phyloP scores from a whole-genome alignment of 2,113 vertebrate genomes.

The Lutjanus erythropterus region DNA sequence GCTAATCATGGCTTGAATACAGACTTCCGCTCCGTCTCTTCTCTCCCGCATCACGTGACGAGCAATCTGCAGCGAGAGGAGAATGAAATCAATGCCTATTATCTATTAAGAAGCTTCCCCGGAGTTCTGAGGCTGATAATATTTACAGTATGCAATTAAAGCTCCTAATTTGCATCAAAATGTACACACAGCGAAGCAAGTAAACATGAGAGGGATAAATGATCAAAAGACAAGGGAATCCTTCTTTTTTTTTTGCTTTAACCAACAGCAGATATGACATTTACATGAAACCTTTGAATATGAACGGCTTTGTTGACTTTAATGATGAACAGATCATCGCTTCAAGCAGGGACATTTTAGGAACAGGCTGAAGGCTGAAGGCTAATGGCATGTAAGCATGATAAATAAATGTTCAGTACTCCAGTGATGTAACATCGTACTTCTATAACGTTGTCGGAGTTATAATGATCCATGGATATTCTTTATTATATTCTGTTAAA shows the following conservation, averaged over 20 bases:
- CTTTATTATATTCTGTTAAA: too few relatives aligned
- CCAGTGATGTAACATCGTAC: too few relatives aligned
- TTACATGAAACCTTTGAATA: background rate
- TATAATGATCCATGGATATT: too few relatives aligned
- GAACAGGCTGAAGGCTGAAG: too few relatives aligned
- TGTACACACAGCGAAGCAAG: slow-evolving; percentile 26
- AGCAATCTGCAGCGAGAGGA: slow-evolving; percentile 66
- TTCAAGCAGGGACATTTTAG: background rate
- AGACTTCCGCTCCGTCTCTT: slow-evolving; percentile 75
- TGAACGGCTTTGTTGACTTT: background rate
- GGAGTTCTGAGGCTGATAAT: slow-evolving; percentile 85
- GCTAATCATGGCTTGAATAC: slow-evolving; percentile 92
- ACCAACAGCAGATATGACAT: background rate
- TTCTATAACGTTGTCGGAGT: too few relatives aligned
- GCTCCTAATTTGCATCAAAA: slow-evolving; percentile 61
- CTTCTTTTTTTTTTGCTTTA: background rate
- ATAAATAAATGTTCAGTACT: background rate
- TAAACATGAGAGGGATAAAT: slow-evolving; percentile 40
- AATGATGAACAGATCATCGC: background rate
- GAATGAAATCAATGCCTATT: slow-evolving; percentile 79
- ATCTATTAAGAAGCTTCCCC: slow-evolving; percentile 81
- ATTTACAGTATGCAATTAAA: slow-evolving; percentile 83
- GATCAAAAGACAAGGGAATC: background rate
- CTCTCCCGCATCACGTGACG: slow-evolving; percentile 79
- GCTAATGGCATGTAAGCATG: background rate